These are phyloP conservation scores for Thunnus maccoyii DNA, from an alignment of 2,113 vertebrate species.

Conservation along the genomic window DNA sequence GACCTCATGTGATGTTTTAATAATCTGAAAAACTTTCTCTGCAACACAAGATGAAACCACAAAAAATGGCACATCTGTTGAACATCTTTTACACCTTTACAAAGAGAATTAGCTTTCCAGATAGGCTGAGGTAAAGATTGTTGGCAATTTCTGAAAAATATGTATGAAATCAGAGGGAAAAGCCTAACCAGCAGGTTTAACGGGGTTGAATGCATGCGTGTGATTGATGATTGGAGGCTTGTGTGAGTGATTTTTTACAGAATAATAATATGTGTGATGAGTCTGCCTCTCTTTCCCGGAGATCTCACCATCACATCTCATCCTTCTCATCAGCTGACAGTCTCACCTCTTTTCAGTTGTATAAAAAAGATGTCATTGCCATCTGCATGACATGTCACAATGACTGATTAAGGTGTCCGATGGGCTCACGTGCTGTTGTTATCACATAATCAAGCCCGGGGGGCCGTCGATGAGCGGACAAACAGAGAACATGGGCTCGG, in stretches of 20 bases:
- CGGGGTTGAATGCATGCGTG: neutral
- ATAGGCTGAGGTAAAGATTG: neutral
- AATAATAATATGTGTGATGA: neutral
- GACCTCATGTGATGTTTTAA: neutral
- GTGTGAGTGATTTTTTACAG: neutral
- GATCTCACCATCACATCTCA: neutral
- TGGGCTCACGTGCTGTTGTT: neutral
- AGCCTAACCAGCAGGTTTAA: neutral
- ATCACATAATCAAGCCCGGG: conserved; percentile 18
- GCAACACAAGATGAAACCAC: neutral
- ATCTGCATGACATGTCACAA: neutral
- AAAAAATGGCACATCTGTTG: no score
- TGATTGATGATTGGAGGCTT: conserved; percentile 4
- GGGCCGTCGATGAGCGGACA: conserved; percentile 42
- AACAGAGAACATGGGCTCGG: conserved; percentile 40
- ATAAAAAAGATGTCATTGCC: neutral
- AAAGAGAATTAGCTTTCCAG: neutral
- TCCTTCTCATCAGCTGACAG: conserved; percentile 32
- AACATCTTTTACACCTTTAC: neutral
- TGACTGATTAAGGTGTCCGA: conserved; percentile 30
- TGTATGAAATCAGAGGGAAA: neutral
- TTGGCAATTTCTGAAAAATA: no score
- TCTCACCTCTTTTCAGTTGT: conserved; percentile 13
- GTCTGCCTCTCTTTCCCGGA: neutral
- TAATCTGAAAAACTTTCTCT: neutral